Base-by-base conservation (phyloP, 2,113 vertebrate genomes). In the Macroglossus sobrinus region DNA sequence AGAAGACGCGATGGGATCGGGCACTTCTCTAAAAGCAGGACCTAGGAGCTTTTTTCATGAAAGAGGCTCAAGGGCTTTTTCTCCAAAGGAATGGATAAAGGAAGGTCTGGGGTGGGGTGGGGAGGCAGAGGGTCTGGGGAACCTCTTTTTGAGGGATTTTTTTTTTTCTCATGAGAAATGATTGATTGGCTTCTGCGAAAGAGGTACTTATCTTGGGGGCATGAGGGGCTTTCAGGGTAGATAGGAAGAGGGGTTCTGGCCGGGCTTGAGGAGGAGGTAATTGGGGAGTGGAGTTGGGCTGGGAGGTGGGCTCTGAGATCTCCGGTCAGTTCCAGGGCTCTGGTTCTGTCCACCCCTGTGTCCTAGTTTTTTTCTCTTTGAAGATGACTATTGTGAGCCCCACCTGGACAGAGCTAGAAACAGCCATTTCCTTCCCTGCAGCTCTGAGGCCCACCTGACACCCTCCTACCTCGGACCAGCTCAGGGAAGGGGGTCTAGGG, bases 291-390 rank as follows among this genome's bases (percentile, higher is more conserved):
- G 43, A 59, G 21, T 4, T 12, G n/a, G 61, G 47, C 2, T 14
- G 43, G 43, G 79, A 57, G 74, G 5, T 88, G 84, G 57, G 9
- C 63, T 63, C 66, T 21, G 63, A 59, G 43, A 19, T 15, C 38
- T 75, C 38, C 15, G 2, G 1, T 33, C 24, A 61, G 71, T 57
- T 71, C 53, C 11, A 7, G n/a, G 87, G 35, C 55, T 80, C 76
- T 21, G 21, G 76, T 80, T 90, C 82, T 69, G 82, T 47, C 75
- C 88, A 45, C 80, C 40, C 50, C 53, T 30, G 69, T 84, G 95
- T 68, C 93, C 96, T 82, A 94, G 96, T 86, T 97, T 95, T 95
- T 63, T 63, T 47, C 94, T 89, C 94, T 96, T 89, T 91, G 84
- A 96, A 92, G 86, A 88, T 40, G 94, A 87, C 47, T 90, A 64